Evolutionary conservation across 1,140 invertebrate genomes (phyloP).

Genomic region (Anoplophora glabripennis): DNA sequence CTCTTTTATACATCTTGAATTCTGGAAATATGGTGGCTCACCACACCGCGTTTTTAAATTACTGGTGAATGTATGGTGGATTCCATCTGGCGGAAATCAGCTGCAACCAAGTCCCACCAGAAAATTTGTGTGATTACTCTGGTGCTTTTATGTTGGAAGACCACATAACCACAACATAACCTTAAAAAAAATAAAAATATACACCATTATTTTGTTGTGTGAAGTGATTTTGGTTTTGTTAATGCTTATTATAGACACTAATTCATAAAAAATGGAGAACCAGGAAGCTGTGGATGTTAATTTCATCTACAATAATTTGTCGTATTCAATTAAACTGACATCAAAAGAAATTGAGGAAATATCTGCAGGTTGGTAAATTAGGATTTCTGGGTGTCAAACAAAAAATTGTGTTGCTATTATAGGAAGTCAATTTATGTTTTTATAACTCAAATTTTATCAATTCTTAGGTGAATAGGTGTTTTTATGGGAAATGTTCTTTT

Average conservation of each 20-base stretch:
- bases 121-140: not conserved
- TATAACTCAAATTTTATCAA: too few relatives aligned
- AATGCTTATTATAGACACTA: not conserved
- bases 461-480: too few relatives aligned
- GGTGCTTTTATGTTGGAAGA: not conserved
- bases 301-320: not conserved
- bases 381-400: not conserved
- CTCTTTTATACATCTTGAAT: not conserved
- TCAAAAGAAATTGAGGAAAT: not conserved
- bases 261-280: not conserved
- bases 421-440: too few relatives aligned
- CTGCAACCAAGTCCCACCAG: not conserved
- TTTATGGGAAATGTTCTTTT: too few relatives aligned
- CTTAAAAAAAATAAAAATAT: not conserved
- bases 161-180: not conserved
- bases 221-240: not conserved
- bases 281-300: not conserved
- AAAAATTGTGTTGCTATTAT: too few relatives aligned
- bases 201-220: not conserved
- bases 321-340: not conserved
- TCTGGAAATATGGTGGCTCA: not conserved
- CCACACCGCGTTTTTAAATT: slow-evolving; percentile 1
- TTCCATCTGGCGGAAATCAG: not conserved
- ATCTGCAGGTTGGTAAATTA: not conserved
- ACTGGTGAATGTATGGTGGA: slow-evolving; percentile 1